These are phyloP conservation scores for Caenorhabditis sp. DNA, from an alignment of 2,888 invertebrate species.

Conservation along the genomic window DNA sequence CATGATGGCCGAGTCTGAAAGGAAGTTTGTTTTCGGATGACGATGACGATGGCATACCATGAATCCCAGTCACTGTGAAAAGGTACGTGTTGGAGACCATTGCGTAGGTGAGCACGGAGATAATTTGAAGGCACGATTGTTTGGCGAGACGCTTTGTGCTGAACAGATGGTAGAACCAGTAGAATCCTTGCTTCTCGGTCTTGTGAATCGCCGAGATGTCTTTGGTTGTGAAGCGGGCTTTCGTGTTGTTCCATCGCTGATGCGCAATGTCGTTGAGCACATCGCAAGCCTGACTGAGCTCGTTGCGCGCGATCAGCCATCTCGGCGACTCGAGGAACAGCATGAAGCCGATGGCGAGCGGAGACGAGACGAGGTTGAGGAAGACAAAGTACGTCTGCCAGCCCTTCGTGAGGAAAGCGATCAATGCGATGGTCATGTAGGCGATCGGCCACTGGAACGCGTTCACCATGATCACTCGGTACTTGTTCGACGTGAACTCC, in stretches of 20 bases:
- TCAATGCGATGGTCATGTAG: slow-evolving; percentile 73
- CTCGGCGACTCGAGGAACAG: slow-evolving; percentile 73
- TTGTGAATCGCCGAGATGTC: slow-evolving; percentile 68
- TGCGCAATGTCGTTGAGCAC: slow-evolving; percentile 76
- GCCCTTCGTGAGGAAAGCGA: slow-evolving; percentile 72
- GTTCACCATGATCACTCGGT: slow-evolving; percentile 68
- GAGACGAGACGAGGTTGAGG: slow-evolving; percentile 72
- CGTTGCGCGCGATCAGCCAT: slow-evolving; percentile 72
- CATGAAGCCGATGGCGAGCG: slow-evolving; percentile 75
- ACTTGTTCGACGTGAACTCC: slow-evolving; percentile 76
- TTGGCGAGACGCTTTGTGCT: slow-evolving; percentile 69
- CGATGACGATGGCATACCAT: slow-evolving; percentile 59
- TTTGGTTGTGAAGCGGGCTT: slow-evolving; percentile 67
- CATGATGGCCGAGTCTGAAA: slow-evolving; percentile 70
- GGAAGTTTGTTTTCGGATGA: too few species aligned
- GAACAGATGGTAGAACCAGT: slow-evolving; percentile 74
- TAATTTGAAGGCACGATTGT: slow-evolving; percentile 73
- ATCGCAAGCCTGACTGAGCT: slow-evolving; percentile 70
- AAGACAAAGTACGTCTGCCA: slow-evolving; percentile 78
- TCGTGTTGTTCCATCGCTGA: slow-evolving; percentile 75
- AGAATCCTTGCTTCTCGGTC: slow-evolving; percentile 64
- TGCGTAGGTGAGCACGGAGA: slow-evolving; percentile 75
- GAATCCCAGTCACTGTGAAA: slow-evolving; percentile 65
- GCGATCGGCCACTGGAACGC: slow-evolving; percentile 73
- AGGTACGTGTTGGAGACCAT: slow-evolving; percentile 73